A percentile compares a stretch with the other conserved stretches of the same genome.
These are phyloP conservation scores for Parotocinclus haroldoi DNA, from an alignment of 2,797 vertebrate species.

Conservation along the genomic window DNA sequence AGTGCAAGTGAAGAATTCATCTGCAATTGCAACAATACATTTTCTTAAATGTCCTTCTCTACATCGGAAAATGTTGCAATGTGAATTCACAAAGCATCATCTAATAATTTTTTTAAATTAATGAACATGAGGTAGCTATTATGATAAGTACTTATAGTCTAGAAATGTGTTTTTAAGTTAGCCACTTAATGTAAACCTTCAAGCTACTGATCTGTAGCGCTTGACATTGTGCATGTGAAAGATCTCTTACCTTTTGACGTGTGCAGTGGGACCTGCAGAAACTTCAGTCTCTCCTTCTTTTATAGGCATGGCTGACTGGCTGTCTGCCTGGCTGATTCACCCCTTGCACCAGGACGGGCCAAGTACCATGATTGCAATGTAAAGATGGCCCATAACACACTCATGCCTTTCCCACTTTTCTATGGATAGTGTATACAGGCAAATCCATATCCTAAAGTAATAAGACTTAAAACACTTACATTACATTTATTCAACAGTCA, in stretches of 20 bases:
- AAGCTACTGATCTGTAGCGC: neutral
- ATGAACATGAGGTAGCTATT: too few species aligned
- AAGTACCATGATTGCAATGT: constrained; percentile 19
- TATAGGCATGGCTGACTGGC: constrained; percentile 48
- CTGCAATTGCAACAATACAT: constrained; percentile 29
- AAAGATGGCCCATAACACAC: neutral
- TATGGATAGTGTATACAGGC: constrained; percentile 13
- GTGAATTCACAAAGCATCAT: neutral
- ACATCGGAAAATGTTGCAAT: neutral
- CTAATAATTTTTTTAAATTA: neutral
- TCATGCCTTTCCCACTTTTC: neutral
- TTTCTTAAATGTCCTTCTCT: neutral
- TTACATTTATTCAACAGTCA: too few species aligned
- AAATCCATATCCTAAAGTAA: constrained; percentile 10
- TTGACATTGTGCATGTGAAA: constrained; percentile 15
- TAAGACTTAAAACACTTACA: too few species aligned
- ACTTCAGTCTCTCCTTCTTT: constrained; percentile 48
- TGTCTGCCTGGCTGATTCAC: constrained; percentile 43
- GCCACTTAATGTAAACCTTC: constrained; percentile 2
- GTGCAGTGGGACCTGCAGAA: constrained; percentile 30
- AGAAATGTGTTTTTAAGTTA: too few species aligned
- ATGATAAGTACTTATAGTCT: too few species aligned
- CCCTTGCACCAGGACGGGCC: constrained; percentile 37
- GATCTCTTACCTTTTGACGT: constrained; percentile 53
- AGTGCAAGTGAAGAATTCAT: constrained; percentile 51